Conservation (phyloP, 2,888 invertebrate species). For the Sepiola atlantica region DNA sequence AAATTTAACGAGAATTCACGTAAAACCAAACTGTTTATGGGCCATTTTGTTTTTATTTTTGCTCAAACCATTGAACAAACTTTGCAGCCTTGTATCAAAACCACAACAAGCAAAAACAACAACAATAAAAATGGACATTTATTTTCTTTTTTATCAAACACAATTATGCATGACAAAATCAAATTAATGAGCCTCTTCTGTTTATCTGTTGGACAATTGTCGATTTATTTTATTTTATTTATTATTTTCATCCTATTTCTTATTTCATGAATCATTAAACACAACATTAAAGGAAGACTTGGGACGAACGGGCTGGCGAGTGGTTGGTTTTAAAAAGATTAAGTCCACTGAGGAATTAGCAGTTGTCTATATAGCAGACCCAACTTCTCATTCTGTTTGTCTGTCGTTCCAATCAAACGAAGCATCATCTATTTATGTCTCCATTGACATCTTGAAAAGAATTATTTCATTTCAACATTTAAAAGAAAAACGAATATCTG, state of each 20-base stretch:
- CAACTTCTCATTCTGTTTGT: too few relatives aligned
- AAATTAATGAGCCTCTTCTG: not conserved
- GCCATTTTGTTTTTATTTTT: not conserved
- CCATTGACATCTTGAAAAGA: too few relatives aligned
- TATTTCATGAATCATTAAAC: not conserved
- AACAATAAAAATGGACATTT: not conserved
- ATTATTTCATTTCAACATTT: too few relatives aligned
- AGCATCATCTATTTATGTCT: too few relatives aligned
- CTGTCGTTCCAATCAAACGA: too few relatives aligned
- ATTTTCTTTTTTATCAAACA: not conserved
- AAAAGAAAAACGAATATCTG: too few relatives aligned
- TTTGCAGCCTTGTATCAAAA: not conserved
- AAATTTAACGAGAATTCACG: not conserved
- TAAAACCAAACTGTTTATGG: not conserved
- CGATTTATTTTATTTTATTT: not conserved
- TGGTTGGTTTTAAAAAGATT: not conserved
- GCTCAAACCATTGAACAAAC: not conserved
- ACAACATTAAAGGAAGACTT: not conserved
- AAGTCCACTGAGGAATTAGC: not conserved
- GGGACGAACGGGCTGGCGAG: too few relatives aligned
- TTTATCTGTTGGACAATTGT: not conserved
- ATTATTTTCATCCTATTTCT: not conserved
- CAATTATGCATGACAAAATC: not conserved
- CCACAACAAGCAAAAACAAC: not conserved
- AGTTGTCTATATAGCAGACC: not conserved